Conservation (phyloP, 1,140 invertebrate species). For the Ganaspis sp. region DNA sequence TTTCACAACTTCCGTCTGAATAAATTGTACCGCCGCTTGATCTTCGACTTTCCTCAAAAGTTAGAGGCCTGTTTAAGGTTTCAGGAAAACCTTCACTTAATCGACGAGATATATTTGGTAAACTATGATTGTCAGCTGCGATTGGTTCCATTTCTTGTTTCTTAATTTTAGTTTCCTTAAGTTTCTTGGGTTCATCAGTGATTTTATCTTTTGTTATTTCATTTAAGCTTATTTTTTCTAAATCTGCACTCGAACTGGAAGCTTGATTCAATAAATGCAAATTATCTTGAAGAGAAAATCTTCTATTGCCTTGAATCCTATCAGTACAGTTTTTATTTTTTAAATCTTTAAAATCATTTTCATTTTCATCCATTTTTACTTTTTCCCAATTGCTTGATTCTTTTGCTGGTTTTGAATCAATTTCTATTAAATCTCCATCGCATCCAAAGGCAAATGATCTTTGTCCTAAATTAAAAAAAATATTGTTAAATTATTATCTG, state of each 20-base stretch:
- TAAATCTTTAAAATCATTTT: not conserved
- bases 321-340: not conserved
- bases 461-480: slow-evolving; percentile 68
- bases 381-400: not conserved
- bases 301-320: slow-evolving; percentile 41
- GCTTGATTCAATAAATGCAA: slow-evolving; percentile 34
- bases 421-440: slow-evolving; percentile 77
- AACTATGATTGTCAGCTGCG: slow-evolving; percentile 2
- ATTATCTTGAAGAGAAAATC: slow-evolving; percentile 49
- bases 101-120: slow-evolving; percentile 45
- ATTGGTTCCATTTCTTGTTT: not conserved
- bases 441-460: slow-evolving; percentile 76
- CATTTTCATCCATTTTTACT: not conserved
- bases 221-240: not conserved
- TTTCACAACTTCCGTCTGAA: not conserved
- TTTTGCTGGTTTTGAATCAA: slow-evolving; percentile 44
- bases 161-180: not conserved
- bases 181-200: not conserved
- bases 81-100: slow-evolving; percentile 58
- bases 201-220: not conserved
- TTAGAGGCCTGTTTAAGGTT: slow-evolving; percentile 21
- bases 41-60: slow-evolving; percentile 49
- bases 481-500: not conserved
- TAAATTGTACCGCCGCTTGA: slow-evolving; percentile 58
- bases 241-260: not conserved